Evolutionary conservation across 2,797 vertebrate species (phyloP), one percentile per base, ranked within the genome.

Genomic region (Xiphophorus birchmanni): DNA sequence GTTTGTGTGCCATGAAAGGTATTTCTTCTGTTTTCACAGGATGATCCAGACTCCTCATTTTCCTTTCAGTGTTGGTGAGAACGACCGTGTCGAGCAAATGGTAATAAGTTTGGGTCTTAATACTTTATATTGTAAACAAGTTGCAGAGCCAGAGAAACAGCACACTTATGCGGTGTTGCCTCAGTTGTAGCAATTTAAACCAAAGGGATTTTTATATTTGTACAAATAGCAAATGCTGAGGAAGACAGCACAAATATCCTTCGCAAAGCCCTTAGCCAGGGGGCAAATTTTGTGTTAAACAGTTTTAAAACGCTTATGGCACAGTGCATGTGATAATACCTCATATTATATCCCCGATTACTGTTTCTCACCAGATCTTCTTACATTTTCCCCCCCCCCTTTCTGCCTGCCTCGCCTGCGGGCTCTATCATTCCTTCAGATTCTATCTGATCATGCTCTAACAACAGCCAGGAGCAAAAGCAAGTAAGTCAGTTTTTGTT

Each of bases 71-170:
- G 73, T 79, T 77, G 45, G 60, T 83, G 78, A 45, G 80, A 86
- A 89, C 82, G 90, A 79, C 82, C 82, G 71, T 88, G 89, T 93
- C 82, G 87, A 90, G 84, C 85, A 92, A 90, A 91, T 74, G 75
- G 79, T 78, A 87, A 87, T 82, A 86, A 69, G 85, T 90, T 40
- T 87, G 73, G 75, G 73, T 83, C 80, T 82, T 88, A 89, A 88
- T 79, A 79, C 81, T 79, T 71, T 44, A 80, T 88, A 87, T 89
- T 90, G 84, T 90, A 84, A 93, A 93, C 82, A 87, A 89, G 83
- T 81, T 78, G 75, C 77, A 82, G 73, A 72, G 82, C 75, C 81
- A 71, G 40, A 44, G 10, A 45, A 80, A 83, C 47, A 78, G 18
- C 42, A 74, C 60, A 80, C 13, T 77, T 77, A 77, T 79, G 44